These are phyloP conservation scores for Henicopernis longicauda DNA, from an alignment of 2,113 vertebrate genomes.

Conservation along the genomic window DNA sequence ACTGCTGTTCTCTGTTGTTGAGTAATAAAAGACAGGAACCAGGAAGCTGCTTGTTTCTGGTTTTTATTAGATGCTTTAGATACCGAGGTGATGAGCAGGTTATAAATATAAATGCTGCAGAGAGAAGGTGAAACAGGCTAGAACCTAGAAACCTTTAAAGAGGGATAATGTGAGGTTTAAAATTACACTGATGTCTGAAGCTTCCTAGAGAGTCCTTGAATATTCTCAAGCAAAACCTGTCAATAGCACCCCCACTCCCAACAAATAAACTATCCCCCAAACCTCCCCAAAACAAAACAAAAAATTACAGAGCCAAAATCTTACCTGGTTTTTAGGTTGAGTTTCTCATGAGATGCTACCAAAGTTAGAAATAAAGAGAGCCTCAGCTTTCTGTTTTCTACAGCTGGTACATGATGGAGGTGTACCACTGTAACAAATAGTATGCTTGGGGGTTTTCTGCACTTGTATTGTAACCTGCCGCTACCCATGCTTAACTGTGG, in stretches of 20 bases:
- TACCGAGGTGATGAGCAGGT: not conserved
- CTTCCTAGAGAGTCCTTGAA: not conserved
- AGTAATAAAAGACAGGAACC: not conserved
- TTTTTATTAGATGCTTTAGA: slow-evolving; percentile 4
- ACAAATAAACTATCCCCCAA: not conserved
- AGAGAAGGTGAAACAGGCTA: not conserved
- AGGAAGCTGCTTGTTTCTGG: not conserved
- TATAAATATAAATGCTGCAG: not conserved
- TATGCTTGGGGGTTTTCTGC: not conserved
- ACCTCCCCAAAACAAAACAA: not conserved
- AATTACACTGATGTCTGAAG: not conserved
- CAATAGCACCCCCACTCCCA: not conserved
- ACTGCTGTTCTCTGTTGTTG: not conserved
- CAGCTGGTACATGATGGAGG: not conserved
- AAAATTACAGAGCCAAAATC: not conserved
- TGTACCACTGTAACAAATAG: not conserved
- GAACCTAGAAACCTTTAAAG: not conserved
- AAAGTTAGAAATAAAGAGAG: not conserved
- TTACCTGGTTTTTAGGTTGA: not conserved
- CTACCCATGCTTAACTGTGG: accelerated
- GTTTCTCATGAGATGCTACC: not conserved
- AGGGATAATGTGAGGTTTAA: not conserved
- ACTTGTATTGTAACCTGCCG: not conserved
- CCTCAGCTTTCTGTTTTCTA: not conserved
- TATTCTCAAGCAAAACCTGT: not conserved